Base-by-base conservation (phyloP, 1,140 invertebrate species). In the Camponotus vicinus region DNA sequence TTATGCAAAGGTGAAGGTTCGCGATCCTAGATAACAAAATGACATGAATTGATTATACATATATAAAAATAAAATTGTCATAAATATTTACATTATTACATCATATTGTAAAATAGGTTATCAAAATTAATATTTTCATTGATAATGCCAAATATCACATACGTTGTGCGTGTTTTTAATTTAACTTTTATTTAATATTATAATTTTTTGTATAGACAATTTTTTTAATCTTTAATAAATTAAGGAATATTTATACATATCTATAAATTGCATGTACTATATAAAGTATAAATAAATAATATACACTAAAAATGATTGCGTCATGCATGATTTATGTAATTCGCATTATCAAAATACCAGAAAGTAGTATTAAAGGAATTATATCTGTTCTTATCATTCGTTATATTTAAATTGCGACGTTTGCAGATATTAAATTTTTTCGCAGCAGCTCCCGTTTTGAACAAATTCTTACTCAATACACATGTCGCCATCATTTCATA, bases 11-110 rank as follows among this genome's bases (percentile, higher is more conserved):
- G 55, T 73, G 55, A 82, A 73, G 18, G 55, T 82, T 73, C 69
- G 49, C 18, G 27, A 73, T 61, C 8, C 15, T 6, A 61, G 52
- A 73, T 82, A 82, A 82, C 27, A 13, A 59, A 71, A 45, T 82
- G 13, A 61, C n/a, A 55, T 27, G 15, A 2, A 75, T 13, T 59
- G 27, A 21, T 42, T 37, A 15, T n/a, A 63, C 0, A 8, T 8
- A 49, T 49, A 15, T 13, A 13, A 42, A 69, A 15, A 5, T 27
- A 70, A 55, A 80, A 45, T 6, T 40, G 4, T 3, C 27, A 76
- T 42, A 49, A 78, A 59, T 18, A 2, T 80, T 57, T 3, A 69
- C 18, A 40, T 67, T 64, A 34, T 27, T 32, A 67, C 1, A 27
- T 69, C 7, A 27, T 11, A 49, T 34, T 78, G 7, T 21, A 3